phyloP scores from a whole-genome alignment of 1,140 invertebrate species.

The Drosophila orena region DNA sequence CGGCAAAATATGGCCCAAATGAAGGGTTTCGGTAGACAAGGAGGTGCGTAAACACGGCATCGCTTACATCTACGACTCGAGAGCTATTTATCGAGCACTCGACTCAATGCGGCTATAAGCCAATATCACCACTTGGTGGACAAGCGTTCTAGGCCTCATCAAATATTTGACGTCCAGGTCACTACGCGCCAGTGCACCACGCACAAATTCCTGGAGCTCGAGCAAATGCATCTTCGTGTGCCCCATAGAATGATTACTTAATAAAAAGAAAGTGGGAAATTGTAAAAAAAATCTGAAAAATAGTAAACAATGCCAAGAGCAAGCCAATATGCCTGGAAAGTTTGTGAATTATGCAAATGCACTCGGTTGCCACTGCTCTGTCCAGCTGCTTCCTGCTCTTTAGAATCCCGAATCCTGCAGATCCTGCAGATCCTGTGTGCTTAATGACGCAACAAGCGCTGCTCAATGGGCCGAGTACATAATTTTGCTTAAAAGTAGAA shows the following conservation, averaged over 20 bases:
- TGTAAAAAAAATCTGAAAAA: constrained; percentile 37
- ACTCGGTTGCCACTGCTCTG: constrained; percentile 41
- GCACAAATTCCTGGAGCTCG: not conserved
- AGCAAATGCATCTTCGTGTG: constrained; percentile 34
- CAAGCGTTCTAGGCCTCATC: constrained; percentile 14
- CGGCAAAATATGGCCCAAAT: constrained; percentile 46
- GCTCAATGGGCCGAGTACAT: constrained; percentile 71
- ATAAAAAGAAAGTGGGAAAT: constrained; percentile 66
- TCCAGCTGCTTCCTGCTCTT: not conserved
- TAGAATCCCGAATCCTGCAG: constrained; percentile 2
- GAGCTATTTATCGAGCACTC: constrained; percentile 77
- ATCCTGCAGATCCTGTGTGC: constrained; percentile 29
- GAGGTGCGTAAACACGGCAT: constrained; percentile 63
- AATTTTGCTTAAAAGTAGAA: constrained; percentile 39
- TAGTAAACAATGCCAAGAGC: constrained; percentile 38
- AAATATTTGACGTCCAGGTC: constrained; percentile 50
- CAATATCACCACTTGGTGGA: constrained; percentile 41
- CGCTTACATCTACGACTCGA: constrained; percentile 45
- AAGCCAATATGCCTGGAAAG: constrained; percentile 67
- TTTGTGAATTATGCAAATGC: constrained; percentile 81
- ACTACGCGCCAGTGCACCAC: too few relatives aligned
- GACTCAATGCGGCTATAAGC: constrained; percentile 43
- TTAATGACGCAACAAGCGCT: constrained; percentile 70
- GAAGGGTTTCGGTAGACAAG: constrained; percentile 22
- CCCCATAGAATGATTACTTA: constrained; percentile 68